Evolutionary conservation across 2,888 invertebrate species (phyloP).

Genomic region (Elysia crispata): DNA sequence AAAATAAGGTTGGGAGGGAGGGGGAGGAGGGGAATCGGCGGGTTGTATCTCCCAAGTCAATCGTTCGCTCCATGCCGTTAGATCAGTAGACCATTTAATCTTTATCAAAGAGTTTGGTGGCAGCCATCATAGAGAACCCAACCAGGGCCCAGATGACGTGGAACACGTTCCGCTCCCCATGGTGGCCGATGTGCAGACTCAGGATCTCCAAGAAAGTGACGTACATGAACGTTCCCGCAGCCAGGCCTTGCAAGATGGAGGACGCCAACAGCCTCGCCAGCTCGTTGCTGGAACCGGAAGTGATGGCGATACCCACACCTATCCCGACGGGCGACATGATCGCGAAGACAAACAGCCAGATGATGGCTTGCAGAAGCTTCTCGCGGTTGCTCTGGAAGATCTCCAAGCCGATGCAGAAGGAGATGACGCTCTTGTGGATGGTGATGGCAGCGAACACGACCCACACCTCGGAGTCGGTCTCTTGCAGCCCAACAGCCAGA

Average conservation of each 20-base stretch:
- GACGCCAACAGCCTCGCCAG: constrained; percentile 55
- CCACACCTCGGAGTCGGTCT: constrained; percentile 57
- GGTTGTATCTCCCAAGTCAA: too few species aligned
- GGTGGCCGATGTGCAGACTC: too few species aligned
- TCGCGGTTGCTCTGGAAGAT: constrained; percentile 67
- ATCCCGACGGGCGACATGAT: constrained; percentile 58
- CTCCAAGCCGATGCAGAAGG: constrained; percentile 80
- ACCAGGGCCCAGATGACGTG: too few species aligned
- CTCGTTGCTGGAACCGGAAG: constrained; percentile 47
- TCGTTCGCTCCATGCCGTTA: too few species aligned
- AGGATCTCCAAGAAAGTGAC: constrained; percentile 96
- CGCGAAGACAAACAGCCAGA: constrained; percentile 51
- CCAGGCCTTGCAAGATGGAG: constrained; percentile 85
- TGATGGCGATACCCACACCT: constrained; percentile 54
- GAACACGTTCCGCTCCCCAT: too few species aligned
- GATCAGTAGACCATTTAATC: too few species aligned
- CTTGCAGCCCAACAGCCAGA: constrained; percentile 79
- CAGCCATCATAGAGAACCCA: too few species aligned
- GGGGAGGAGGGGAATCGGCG: too few species aligned
- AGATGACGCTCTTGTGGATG: constrained; percentile 80
- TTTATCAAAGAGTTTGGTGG: too few species aligned
- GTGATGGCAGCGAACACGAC: constrained; percentile 78
- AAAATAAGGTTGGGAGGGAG: too few species aligned
- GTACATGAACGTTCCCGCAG: constrained; percentile 93
- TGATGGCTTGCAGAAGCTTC: constrained; percentile 38